Evolutionary conservation across 2,113 vertebrate species (phyloP), one percentile per base, ranked within the genome.

Genomic region (Jacana jacana): DNA sequence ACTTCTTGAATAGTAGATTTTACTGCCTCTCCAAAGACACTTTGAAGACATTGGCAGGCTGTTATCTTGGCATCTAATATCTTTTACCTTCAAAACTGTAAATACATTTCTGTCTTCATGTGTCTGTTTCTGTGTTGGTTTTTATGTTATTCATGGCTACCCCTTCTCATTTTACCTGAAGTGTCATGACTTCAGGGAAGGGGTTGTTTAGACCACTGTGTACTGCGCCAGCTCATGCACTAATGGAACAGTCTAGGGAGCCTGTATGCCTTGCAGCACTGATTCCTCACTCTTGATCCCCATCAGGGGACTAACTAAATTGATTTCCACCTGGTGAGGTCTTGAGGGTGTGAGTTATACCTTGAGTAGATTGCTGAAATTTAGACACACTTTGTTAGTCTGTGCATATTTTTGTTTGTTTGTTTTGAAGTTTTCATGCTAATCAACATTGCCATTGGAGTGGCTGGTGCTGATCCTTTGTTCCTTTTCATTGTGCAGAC

Each of bases 61-160:
- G 55, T 87, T 92, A 80, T 86, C 49, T 72, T 96, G 79, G 55
- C 51, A 78, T 89, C 76, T 94, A 71, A 27, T 94, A 64, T 55
- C 31, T 82, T 76, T 75, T 89, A 55, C 64, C 42, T 91, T 93
- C 71, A 69, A 89, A 93, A 66, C 23, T 37, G 37, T 79, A 82
- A 88, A 73, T 86, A 77, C 73, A 91, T 86, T 84, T 78, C 55
- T 71, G 40, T 71, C 39, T 89, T 96, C 14, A 8, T 57, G 33
- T 87, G 20, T 66, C 63, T 80, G 15, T 71, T 89, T 79, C 40
- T 72, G 4, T 73, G 46, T 81, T 81, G 65, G 1, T n/a, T 35
- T 83, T 69, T 39, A 23, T 73, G 44, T 86, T 89, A 80, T 68
- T 95, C n/a, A 13, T 85, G n/a, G 13, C 48, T 95, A 23, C 70